Evolutionary conservation across 2,888 invertebrate genomes (phyloP), one percentile per base, ranked within the genome.

Genomic region (Drosophila anomalata): DNA sequence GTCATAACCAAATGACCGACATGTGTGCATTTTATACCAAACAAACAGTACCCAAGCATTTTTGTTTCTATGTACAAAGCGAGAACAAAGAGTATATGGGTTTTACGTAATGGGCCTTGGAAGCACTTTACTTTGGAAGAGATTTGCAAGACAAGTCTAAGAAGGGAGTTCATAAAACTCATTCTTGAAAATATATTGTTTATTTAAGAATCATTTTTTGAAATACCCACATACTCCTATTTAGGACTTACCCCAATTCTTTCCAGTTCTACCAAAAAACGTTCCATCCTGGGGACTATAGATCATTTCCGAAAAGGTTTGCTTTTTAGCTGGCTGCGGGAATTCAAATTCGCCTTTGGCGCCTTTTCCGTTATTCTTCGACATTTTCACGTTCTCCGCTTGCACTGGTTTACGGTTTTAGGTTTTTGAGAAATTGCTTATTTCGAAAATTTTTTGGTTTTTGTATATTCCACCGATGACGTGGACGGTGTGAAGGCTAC

Each of bases 211-310:
- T 24, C 3, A 0, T 24, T 24, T 24, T 24, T 24, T 24, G 5
- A 24, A 24, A 24, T 24, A 24, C 22, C 0, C 22, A 2, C 4
- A 24, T 0, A 24, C 22, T 3, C 22, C 22, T 24, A 7, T 6
- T 26, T 5, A 9, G 11, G 5, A 87, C 90, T 91, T 85, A 92
- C 92, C 89, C 92, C 92, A 92, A 84, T 87, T 91, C 70, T 79
- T 85, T 12, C 71, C 71, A 44, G 91, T 90, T 31, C 92, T 90
- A 14, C 92, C 92, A 29, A 90, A 84, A 61, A 89, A 73, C 12
- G 90, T 79, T 36, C 91, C 90, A 17, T 89, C 83, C 39, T 84
- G 72, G 22, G 87, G 83, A 79, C 91, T 84, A 70, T 90, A 90
- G 41, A 92, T 44, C 56, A 91, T 77, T 76, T 91, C 61, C 7